Percentiles rank a stretch among this genome's conserved stretches.
phyloP scores from a whole-genome alignment of 2,113 vertebrate genomes.

The Myotis yumanensis region DNA sequence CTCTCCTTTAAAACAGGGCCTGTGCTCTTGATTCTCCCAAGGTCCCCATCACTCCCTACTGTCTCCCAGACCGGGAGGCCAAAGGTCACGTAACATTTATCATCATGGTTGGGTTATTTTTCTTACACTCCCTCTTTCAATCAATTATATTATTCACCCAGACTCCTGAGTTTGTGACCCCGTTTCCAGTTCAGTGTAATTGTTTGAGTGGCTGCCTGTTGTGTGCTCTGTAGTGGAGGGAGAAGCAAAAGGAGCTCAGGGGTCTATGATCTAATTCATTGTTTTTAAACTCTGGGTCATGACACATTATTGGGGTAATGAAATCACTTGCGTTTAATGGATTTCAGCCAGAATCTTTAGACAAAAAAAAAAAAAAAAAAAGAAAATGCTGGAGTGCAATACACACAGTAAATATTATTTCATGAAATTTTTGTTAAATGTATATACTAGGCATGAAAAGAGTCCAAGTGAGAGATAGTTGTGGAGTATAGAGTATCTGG shows the following conservation, averaged over 20 bases:
- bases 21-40: not conserved
- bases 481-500: not conserved
- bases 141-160: not conserved
- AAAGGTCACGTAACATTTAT: not conserved
- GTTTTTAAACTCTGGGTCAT: not conserved
- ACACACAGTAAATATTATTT: not conserved
- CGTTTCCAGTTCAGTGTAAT: not conserved
- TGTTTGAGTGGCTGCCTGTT: not conserved
- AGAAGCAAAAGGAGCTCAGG: not conserved
- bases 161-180: not conserved
- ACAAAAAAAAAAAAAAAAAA: not conserved
- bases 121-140: not conserved
- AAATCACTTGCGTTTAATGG: not conserved
- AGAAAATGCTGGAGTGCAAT: not conserved
- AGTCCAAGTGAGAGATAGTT: not conserved
- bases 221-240: not conserved
- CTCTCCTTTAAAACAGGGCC: not conserved
- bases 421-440: not conserved
- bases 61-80: not conserved
- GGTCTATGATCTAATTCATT: not conserved
- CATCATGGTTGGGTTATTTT: not conserved
- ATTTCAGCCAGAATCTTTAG: slow-evolving; percentile 7
- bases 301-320: not conserved
- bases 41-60: not conserved
- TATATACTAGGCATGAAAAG: not conserved